Evolutionary conservation across 2,797 vertebrate genomes (phyloP), one percentile per base, ranked within the genome.

Genomic region (Chanos chanos): DNA sequence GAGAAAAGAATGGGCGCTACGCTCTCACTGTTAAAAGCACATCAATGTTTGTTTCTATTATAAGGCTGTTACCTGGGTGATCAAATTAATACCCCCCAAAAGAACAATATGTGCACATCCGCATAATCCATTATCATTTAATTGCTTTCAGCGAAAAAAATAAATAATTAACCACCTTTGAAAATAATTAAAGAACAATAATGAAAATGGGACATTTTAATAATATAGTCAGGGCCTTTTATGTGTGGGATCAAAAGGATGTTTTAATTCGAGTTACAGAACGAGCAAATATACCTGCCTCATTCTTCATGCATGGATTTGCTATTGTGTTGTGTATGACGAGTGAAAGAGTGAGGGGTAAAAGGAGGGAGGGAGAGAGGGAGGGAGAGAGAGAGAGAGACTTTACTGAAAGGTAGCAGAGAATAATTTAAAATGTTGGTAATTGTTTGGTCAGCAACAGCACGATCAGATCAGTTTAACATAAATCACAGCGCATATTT

Each of bases 121-220:
- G 8, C 56, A 60, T 72, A 75, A 81, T 77, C 76, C 74, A 83
- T 79, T 76, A 79, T 75, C 68, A 70, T 71, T 77, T 81, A 82
- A 85, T 84, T 83, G 75, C 79, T 80, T 80, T 66, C 24, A 66
- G 72, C 66, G 78, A 80, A 76, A 74, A 66, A 69, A 73, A 70
- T 19, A 59, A 62, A 52, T 61, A 15, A 21, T 53, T 30, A 47
- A 30, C 7, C 1, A 5, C n/a, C n/a, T n/a, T n/a, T 3, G 19
- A 36, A 56, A 28, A 27, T 33, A 65, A 82, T 84, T 63, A 81
- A 82, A 80, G 61, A 66, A 61, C 57, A 59, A 15, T 37, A 64
- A 69, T 54, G 66, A 79, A 79, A 79, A 78, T 79, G 60, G 75
- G 71, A 73, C 75, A 47, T 76, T 73, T 64, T 75, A 77, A 71